Percentiles rank a stretch among this genome's conserved stretches.
Conservation (phyloP, 2,113 vertebrate species). For the Camarhynchus parvulus region DNA sequence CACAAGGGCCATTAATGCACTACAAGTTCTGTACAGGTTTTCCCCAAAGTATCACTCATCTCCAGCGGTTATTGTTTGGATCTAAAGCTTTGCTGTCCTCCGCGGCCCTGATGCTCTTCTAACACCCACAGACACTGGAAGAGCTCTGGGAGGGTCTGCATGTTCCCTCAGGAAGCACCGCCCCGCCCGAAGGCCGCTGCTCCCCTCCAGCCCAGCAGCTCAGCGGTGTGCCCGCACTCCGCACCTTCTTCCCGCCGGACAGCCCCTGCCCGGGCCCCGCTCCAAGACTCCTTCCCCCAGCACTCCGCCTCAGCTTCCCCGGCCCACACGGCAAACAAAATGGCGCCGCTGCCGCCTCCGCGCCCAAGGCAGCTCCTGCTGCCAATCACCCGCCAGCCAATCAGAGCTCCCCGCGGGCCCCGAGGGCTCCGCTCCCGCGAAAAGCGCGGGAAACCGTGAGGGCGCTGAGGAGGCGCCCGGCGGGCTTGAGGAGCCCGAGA, state of each 20-base stretch:
- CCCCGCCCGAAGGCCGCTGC: background rate
- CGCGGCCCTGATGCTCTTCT: background rate
- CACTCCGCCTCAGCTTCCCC: accelerated
- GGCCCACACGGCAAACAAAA: background rate
- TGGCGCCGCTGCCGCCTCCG: accelerated
- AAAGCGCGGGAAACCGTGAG: accelerated
- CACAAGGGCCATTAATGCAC: background rate
- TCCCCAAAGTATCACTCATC: too few species aligned
- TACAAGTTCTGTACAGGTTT: background rate
- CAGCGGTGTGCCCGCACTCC: accelerated
- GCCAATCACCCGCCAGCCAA: background rate
- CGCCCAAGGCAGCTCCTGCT: background rate
- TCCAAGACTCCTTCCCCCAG: background rate
- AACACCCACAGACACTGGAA: background rate
- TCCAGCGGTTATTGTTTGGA: background rate
- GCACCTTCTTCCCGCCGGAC: accelerated
- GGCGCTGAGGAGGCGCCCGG: accelerated
- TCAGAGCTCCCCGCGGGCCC: accelerated
- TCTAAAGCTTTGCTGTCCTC: background rate
- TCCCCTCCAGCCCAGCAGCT: background rate
- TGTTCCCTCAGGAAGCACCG: background rate
- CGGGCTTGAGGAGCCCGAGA: accelerated
- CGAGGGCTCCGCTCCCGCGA: accelerated
- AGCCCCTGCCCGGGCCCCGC: accelerated
- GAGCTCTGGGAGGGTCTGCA: too few species aligned